These are phyloP conservation scores for Labeo calbasu DNA, from an alignment of 2,797 vertebrate species.

Conservation along the genomic window DNA sequence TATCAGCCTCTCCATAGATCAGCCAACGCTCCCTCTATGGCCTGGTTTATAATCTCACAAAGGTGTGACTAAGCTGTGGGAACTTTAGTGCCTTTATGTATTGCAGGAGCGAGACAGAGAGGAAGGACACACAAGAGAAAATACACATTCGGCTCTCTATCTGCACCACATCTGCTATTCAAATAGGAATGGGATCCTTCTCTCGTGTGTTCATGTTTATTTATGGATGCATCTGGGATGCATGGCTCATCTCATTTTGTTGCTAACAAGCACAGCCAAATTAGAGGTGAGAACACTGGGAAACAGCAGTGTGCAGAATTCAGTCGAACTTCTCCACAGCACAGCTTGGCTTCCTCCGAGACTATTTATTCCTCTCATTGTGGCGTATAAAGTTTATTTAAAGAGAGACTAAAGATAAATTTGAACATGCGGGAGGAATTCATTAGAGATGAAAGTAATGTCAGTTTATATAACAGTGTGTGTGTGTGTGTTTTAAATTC, in stretches of 20 bases:
- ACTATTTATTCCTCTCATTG: constrained; percentile 43
- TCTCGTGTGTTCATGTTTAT: constrained; percentile 73
- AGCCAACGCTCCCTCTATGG: constrained; percentile 28
- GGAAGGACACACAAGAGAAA: constrained; percentile 1
- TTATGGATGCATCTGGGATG: constrained; percentile 68
- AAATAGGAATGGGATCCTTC: constrained; percentile 65
- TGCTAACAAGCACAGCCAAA: constrained; percentile 73
- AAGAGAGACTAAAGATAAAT: constrained; percentile 29
- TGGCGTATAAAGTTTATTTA: constrained; percentile 43
- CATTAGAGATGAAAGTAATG: constrained; percentile 22
- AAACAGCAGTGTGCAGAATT: constrained; percentile 63
- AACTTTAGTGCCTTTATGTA: constrained; percentile 33
- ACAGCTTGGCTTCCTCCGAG: constrained; percentile 33
- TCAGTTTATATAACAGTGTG: constrained; percentile 13
- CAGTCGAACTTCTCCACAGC: constrained; percentile 59
- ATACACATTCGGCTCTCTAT: constrained; percentile 49
- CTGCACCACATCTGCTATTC: constrained; percentile 66
- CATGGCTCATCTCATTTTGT: constrained; percentile 70
- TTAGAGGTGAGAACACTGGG: constrained; percentile 73
- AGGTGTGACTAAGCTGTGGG: constrained; percentile 30
- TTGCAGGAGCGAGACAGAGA: constrained; percentile 20
- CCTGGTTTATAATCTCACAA: constrained; percentile 39
- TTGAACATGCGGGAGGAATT: constrained; percentile 23
- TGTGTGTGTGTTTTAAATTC: neutral
- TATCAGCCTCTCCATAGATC: constrained; percentile 38